phyloP scores from a whole-genome alignment of 2,797 vertebrate genomes.

The Pseudomugil gertrudae region DNA sequence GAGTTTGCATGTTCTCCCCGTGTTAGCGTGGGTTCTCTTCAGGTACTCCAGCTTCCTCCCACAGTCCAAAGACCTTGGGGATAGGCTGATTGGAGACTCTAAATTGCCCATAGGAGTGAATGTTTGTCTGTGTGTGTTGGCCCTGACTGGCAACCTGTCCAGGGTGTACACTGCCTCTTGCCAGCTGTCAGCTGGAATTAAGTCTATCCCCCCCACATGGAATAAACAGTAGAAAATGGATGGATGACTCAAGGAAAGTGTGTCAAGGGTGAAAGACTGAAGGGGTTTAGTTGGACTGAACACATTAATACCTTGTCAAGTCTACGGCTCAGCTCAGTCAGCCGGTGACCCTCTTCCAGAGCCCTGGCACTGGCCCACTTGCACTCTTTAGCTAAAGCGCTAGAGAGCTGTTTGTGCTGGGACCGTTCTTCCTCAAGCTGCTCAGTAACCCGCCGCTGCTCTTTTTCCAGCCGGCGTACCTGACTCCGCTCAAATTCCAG shows the following conservation, averaged over 20 bases:
- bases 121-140: too few relatives aligned
- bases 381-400: slow-evolving; percentile 92
- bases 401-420: slow-evolving; percentile 93
- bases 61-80: too few relatives aligned
- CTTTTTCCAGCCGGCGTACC: slow-evolving; percentile 90
- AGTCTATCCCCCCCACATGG: too few relatives aligned
- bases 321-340: slow-evolving; percentile 85
- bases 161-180: too few relatives aligned
- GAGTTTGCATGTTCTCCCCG: too few relatives aligned
- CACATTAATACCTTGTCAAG: slow-evolving; percentile 81
- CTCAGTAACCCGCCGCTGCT: slow-evolving; percentile 87
- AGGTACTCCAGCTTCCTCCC: too few relatives aligned
- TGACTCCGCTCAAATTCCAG: slow-evolving; percentile 94
- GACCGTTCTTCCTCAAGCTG: slow-evolving; percentile 92
- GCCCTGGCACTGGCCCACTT: slow-evolving; percentile 91
- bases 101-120: too few relatives aligned
- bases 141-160: too few relatives aligned
- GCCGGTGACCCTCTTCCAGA: slow-evolving; percentile 90
- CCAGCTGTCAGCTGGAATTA: too few relatives aligned
- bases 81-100: too few relatives aligned
- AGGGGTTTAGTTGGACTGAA: neutral
- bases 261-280: neutral
- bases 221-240: too few relatives aligned
- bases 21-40: too few relatives aligned
- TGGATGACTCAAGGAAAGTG: neutral